phyloP scores from a whole-genome alignment of 1,140 invertebrate genomes.

The Parapsyche elsis region DNA sequence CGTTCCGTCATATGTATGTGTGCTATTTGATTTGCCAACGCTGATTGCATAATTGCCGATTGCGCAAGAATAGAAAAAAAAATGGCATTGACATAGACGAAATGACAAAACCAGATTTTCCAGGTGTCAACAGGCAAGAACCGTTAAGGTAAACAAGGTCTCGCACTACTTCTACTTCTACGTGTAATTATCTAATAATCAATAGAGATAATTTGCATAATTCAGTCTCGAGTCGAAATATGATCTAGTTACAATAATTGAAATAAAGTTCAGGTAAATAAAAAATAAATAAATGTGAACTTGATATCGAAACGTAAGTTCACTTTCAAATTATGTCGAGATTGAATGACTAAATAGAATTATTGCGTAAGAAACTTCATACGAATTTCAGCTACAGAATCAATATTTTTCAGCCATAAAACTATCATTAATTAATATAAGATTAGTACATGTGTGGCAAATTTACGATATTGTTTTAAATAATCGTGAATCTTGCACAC shows the following conservation, averaged over 20 bases:
- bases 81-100: constrained; percentile 7
- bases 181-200: neutral
- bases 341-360: neutral
- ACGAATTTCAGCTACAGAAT: no score
- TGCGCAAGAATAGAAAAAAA: neutral
- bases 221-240: neutral
- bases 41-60: neutral
- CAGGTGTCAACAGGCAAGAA: neutral
- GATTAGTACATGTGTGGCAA: neutral
- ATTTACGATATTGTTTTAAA: neutral
- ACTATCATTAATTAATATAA: neutral
- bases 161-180: neutral
- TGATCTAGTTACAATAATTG: no score
- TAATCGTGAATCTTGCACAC: neutral
- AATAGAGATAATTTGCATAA: neutral
- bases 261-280: neutral
- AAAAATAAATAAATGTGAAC: neutral
- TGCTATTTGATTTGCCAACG: neutral
- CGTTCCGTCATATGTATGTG: neutral
- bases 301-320: neutral
- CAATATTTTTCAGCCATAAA: neutral
- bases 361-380: neutral
- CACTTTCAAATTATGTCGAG: neutral
- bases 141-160: neutral
- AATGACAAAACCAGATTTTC: neutral